Percentiles rank a stretch among this genome's conserved stretches.
These are phyloP conservation scores for Hirudo medicinalis DNA, from an alignment of 1,140 invertebrate genomes.

Conservation along the genomic window DNA sequence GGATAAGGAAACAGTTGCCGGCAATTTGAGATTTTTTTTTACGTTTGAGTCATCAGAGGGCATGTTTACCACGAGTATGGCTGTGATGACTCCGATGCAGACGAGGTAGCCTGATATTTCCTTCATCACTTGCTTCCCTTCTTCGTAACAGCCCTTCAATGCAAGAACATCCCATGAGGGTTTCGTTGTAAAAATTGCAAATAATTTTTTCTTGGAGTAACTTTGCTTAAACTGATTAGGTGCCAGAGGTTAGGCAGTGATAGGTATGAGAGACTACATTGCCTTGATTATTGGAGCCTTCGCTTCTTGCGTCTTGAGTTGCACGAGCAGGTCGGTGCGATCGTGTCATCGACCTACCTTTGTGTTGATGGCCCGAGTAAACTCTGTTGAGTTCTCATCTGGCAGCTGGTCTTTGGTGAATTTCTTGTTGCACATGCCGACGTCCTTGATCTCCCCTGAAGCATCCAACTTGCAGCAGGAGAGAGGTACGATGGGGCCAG, in stretches of 20 bases:
- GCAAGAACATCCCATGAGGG: no score
- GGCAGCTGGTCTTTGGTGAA: background rate
- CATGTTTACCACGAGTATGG: conserved; percentile 10
- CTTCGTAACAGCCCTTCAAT: conserved; percentile 17
- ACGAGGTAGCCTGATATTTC: conserved; percentile 16
- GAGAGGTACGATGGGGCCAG: background rate
- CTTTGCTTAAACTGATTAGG: no score
- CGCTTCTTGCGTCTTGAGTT: no score
- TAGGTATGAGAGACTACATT: no score
- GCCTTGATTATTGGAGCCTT: no score
- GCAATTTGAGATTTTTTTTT: no score
- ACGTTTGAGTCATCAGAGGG: no score
- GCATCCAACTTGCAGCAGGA: background rate
- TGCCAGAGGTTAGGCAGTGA: no score
- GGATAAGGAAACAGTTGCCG: no score
- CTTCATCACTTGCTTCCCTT: conserved; percentile 10
- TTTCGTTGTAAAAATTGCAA: no score
- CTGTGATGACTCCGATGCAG: conserved; percentile 14
- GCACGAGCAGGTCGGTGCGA: background rate
- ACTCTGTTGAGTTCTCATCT: background rate
- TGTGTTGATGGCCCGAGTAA: background rate
- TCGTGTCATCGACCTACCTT: background rate
- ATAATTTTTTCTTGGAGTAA: no score
- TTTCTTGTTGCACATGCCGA: background rate
- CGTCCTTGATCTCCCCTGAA: background rate